phyloP scores from a whole-genome alignment of 37 sponge, comb jelly and placozoan genomes.

The Aphrocallistes beatrix region DNA sequence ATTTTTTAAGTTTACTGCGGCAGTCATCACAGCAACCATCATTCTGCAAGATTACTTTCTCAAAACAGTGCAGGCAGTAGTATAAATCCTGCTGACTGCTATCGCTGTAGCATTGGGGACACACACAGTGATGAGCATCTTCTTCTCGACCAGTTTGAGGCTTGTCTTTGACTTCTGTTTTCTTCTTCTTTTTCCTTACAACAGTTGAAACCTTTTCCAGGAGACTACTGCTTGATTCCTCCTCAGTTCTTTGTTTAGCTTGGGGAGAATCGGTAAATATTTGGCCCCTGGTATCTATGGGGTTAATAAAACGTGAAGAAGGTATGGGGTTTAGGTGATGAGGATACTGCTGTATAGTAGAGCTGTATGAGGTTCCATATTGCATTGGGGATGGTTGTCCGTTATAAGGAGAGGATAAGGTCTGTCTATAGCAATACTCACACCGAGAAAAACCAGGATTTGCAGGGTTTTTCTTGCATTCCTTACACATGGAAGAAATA shows the following conservation, averaged over 20 bases:
- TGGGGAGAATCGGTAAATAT: no score
- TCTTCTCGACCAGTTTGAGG: neutral
- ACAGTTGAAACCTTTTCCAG: neutral
- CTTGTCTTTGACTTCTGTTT: neutral
- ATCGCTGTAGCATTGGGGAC: constrained; percentile 4
- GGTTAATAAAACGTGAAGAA: no score
- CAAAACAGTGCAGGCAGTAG: neutral
- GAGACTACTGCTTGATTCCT: no score
- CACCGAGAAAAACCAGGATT: neutral
- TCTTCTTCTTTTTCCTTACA: neutral
- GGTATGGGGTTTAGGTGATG: no score
- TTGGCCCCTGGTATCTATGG: no score
- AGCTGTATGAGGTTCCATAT: no score
- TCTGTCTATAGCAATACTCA: neutral
- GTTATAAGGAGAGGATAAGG: no score
- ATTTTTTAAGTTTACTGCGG: neutral
- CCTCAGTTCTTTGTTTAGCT: no score
- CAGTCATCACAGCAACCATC: neutral
- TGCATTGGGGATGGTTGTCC: no score
- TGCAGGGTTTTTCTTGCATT: neutral
- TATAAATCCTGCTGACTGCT: neutral
- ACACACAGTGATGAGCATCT: neutral
- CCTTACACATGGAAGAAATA: no score
- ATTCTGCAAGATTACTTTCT: neutral
- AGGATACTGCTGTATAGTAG: no score